Base-by-base conservation (phyloP, 2,797 vertebrate species). In the Pteropus rufus region DNA sequence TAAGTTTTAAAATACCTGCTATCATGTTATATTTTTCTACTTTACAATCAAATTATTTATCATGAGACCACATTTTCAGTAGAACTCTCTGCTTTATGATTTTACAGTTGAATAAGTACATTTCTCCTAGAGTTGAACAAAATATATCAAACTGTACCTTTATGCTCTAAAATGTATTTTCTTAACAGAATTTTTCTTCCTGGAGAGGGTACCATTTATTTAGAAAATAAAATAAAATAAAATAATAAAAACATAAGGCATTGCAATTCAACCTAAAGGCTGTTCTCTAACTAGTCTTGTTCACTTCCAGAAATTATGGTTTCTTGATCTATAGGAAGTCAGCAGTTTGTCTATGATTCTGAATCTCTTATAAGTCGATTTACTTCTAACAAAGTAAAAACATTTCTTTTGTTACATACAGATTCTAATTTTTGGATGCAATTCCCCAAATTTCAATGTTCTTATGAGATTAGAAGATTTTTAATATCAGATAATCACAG, bases 1-100 rank as follows among this genome's bases (percentile, higher is more conserved):
- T 21, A 83, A 76, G n/a, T 39, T 96, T 96, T 77, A 93, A 90
- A 82, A 96, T 93, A 75, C 73, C 58, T 90, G 44, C 76, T 93
- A 73, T 88, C 89, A 90, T 39, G 92, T 56, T 64, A 58, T 41
- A 92, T 92, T 95, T 97, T 82, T 95, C 72, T 92, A 41, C 69
- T 91, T 84, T 85, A 77, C 62, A 91, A 92, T 77, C 81, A 90
- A 87, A 97, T 92, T 96, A 95, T 94, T 96, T 97, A 96, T 88
- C 92, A 90, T 82, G 62, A 97, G 90, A 62, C 73, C 58, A 72
- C 56, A 86, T 94, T 95, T 96, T 96, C 77, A 82, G 76, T 23
- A 93, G 85, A 94, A 92, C 91, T 94, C 82, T 67, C 39, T 62
- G 21, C 67, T 93, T 89, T 80, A 79, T 73, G 88, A 95, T 85